A percentile compares a stretch with the other conserved stretches of the same genome.
Conservation (phyloP, 2,888 invertebrate genomes). For the Meganola albula region DNA sequence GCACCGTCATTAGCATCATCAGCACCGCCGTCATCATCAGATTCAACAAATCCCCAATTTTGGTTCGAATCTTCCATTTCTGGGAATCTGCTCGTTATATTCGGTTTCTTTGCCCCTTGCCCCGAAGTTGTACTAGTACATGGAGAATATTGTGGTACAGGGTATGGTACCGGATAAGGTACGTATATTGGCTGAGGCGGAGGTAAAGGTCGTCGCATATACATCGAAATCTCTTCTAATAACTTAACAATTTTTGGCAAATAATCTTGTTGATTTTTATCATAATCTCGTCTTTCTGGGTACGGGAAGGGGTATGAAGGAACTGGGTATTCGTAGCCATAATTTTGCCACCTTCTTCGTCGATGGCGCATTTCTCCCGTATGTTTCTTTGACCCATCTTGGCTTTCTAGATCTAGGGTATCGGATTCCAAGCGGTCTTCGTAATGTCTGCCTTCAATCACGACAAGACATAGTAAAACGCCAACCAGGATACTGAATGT, state of each 20-base stretch:
- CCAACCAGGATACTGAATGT: slow-evolving; percentile 35
- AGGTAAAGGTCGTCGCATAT: slow-evolving; percentile 39
- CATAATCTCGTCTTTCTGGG: slow-evolving; percentile 43
- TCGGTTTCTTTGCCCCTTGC: slow-evolving; percentile 21
- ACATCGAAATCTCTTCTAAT: slow-evolving; percentile 49
- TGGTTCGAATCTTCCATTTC: slow-evolving; percentile 47
- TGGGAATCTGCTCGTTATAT: slow-evolving; percentile 38
- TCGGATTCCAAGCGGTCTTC: slow-evolving; percentile 34
- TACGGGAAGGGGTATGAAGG: slow-evolving; percentile 33
- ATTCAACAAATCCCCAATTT: slow-evolving; percentile 47
- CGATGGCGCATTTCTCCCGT: slow-evolving; percentile 37
- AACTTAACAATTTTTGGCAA: slow-evolving; percentile 44
- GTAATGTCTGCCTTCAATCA: slow-evolving; percentile 40
- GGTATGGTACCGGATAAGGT: slow-evolving; percentile 49
- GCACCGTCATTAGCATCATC: slow-evolving; percentile 37
- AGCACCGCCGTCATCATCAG: slow-evolving; percentile 23
- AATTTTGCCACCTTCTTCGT: slow-evolving; percentile 45
- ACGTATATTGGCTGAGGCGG: slow-evolving; percentile 57
- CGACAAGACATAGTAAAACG: slow-evolving; percentile 35
- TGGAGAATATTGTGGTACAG: slow-evolving; percentile 31
- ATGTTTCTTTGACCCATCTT: slow-evolving; percentile 29
- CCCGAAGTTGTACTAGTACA: slow-evolving; percentile 28
- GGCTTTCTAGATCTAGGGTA: slow-evolving; percentile 22
- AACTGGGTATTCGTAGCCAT: slow-evolving; percentile 45
- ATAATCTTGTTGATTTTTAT: slow-evolving; percentile 40